Evolutionary conservation across 2,888 invertebrate genomes (phyloP).

Genomic region (Zaprionus bogoriensis): DNA sequence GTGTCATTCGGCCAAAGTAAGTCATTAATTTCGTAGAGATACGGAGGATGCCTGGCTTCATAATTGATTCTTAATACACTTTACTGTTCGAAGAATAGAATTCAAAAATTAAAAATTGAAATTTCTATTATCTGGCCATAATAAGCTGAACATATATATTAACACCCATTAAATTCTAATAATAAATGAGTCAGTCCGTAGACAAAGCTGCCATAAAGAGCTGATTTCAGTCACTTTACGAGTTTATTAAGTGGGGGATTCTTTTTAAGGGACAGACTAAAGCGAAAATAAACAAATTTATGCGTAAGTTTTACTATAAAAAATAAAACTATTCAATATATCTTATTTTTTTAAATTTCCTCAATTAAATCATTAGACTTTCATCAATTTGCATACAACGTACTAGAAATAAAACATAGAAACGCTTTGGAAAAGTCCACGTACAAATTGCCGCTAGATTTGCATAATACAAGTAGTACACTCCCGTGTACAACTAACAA

Average conservation of each 20-base stretch:
- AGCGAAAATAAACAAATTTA: background rate
- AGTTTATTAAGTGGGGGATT: constrained; percentile 8
- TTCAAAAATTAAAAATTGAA: no score
- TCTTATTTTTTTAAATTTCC: no score
- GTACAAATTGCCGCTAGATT: background rate
- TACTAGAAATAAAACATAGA: no score
- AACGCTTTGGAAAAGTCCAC: background rate
- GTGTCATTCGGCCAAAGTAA: background rate
- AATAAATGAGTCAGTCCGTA: constrained; percentile 18
- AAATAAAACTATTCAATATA: background rate
- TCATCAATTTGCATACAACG: no score
- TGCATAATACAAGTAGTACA: constrained; percentile 2
- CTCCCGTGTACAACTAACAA: constrained; percentile 24
- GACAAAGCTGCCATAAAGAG: background rate
- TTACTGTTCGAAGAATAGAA: background rate
- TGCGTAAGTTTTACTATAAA: background rate
- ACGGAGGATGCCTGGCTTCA: background rate
- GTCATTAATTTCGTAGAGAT: background rate
- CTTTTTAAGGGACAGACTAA: background rate
- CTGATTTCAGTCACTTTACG: constrained; percentile 7
- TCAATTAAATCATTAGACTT: background rate
- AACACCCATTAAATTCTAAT: background rate
- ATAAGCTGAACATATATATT: background rate
- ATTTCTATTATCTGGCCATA: background rate
- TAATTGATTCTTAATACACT: background rate